Percentiles rank a stretch among this genome's conserved stretches.
Evolutionary conservation across 2,113 vertebrate genomes (phyloP).

Genomic region (Dissostichus mawsoni): DNA sequence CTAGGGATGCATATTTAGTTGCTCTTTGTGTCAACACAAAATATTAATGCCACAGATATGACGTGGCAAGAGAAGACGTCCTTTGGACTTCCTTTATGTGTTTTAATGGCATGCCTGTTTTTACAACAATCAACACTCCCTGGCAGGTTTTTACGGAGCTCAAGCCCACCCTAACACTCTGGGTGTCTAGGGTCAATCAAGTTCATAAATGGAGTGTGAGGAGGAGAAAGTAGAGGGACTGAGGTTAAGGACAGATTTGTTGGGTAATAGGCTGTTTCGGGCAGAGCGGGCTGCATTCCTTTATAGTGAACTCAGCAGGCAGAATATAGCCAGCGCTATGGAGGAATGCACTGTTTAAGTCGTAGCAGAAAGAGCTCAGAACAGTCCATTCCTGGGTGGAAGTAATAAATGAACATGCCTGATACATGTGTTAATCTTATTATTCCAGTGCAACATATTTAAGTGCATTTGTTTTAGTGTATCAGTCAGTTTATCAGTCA

Average conservation of each 20-base stretch:
- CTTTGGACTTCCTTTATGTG: slow-evolving; percentile 8
- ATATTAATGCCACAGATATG: neutral
- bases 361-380: slow-evolving; percentile 21
- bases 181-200: slow-evolving; percentile 53
- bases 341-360: slow-evolving; percentile 57
- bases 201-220: slow-evolving; percentile 52
- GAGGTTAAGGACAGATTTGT: slow-evolving; percentile 28
- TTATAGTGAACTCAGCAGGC: slow-evolving; percentile 67
- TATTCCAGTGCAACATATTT: neutral
- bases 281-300: slow-evolving; percentile 68
- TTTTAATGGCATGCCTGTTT: slow-evolving; percentile 42
- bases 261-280: slow-evolving; percentile 62
- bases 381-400: neutral
- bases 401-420: neutral
- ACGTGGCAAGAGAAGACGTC: neutral
- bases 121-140: slow-evolving; percentile 43
- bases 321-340: slow-evolving; percentile 54
- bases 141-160: slow-evolving; percentile 43
- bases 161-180: slow-evolving; percentile 22
- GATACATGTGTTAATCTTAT: neutral
- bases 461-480: no score
- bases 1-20: neutral
- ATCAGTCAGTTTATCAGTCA: neutral
- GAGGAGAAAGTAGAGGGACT: slow-evolving; percentile 32
- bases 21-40: neutral